Evolutionary conservation across 1,140 invertebrate species (phyloP).

Genomic region (Lepidurus apus): DNA sequence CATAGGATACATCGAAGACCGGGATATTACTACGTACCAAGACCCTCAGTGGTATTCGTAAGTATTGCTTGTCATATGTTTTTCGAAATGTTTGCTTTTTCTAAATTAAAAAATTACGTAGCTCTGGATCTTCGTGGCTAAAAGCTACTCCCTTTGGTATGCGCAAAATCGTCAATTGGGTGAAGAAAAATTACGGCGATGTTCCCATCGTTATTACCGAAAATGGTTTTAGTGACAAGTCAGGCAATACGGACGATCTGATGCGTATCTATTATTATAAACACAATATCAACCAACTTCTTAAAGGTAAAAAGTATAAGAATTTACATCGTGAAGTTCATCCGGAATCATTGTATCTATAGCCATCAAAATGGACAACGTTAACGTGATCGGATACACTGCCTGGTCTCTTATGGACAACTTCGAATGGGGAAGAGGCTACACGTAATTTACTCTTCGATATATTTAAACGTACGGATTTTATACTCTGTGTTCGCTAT

Average conservation of each 20-base stretch:
- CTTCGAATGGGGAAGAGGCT: slow-evolving; percentile 39
- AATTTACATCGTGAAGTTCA: not conserved
- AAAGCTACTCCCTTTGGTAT: slow-evolving; percentile 36
- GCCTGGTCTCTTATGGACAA: slow-evolving; percentile 40
- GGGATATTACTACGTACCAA: slow-evolving; percentile 23
- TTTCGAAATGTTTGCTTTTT: not conserved
- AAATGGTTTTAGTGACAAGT: slow-evolving; percentile 39
- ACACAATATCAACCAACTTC: slow-evolving; percentile 33
- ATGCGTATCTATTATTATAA: slow-evolving; percentile 50
- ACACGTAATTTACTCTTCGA: slow-evolving; percentile 34
- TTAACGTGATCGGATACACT: slow-evolving; percentile 38
- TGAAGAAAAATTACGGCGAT: slow-evolving; percentile 38
- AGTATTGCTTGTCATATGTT: not conserved
- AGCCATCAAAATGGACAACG: slow-evolving; percentile 44
- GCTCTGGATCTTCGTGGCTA: slow-evolving; percentile 31
- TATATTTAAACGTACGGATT: slow-evolving; percentile 1
- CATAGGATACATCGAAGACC: slow-evolving; percentile 27
- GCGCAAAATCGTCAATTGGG: slow-evolving; percentile 38
- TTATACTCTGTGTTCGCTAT: slow-evolving; percentile 39
- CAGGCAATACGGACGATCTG: slow-evolving; percentile 49
- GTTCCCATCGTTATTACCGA: slow-evolving; percentile 38
- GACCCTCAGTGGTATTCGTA: slow-evolving; percentile 35
- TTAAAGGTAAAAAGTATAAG: slow-evolving; percentile 23
- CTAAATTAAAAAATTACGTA: not conserved
- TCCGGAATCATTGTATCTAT: not conserved